Percentiles rank a stretch among this genome's conserved stretches.
phyloP scores from a whole-genome alignment of 2,113 vertebrate species.

The Heliornis fulica region DNA sequence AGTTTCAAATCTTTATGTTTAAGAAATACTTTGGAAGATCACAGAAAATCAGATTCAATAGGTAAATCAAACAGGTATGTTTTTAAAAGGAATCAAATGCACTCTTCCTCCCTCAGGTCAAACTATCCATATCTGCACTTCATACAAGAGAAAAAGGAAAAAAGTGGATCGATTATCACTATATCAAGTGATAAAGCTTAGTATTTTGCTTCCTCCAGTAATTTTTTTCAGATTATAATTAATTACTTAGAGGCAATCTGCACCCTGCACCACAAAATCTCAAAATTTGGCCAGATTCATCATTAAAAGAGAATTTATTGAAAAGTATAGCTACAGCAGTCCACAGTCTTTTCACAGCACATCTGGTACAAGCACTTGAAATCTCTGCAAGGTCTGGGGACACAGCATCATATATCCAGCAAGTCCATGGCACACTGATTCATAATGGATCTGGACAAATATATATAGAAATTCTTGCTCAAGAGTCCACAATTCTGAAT shows the following conservation, averaged over 20 bases:
- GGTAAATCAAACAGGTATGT: not conserved
- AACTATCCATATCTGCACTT: not conserved
- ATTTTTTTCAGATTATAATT: not conserved
- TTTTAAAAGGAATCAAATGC: not conserved
- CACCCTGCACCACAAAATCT: not conserved
- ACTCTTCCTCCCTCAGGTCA: not conserved
- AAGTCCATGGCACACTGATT: not conserved
- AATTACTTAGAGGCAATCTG: not conserved
- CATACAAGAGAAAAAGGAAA: not conserved
- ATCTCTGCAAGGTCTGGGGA: not conserved
- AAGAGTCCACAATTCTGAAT: not conserved
- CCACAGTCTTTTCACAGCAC: not conserved
- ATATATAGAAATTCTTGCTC: not conserved
- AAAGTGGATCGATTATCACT: not conserved
- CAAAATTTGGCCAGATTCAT: not conserved
- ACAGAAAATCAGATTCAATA: not conserved
- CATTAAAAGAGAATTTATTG: not conserved
- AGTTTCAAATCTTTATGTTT: not conserved
- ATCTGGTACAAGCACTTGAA: not conserved
- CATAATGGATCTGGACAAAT: not conserved
- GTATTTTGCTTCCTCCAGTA: not conserved
- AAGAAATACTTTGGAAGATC: not conserved
- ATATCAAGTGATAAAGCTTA: not conserved
- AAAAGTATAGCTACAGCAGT: not conserved
- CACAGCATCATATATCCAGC: not conserved